Base-by-base conservation (phyloP, 1,140 invertebrate species). In the Philaenus spumarius region DNA sequence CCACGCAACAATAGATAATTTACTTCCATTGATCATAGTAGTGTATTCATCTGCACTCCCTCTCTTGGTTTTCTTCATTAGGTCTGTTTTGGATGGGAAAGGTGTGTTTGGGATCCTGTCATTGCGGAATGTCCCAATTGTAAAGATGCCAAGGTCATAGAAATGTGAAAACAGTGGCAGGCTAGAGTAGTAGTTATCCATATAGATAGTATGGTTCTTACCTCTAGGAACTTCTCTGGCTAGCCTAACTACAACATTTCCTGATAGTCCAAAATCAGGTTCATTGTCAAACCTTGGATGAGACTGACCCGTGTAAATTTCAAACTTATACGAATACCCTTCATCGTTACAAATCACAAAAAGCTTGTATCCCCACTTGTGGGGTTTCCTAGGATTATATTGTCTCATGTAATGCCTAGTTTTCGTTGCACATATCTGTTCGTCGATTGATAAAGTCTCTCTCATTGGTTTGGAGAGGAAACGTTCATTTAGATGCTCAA, bases 171-270 rank as follows among this genome's bases (percentile, higher is more conserved):
- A 45, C 11, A 71, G 34, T 42, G 19, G 58, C 14, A 67, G 35
- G 55, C 60, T 67, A 6, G 69, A 71, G 55, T 66, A 71, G 43
- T 67, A 72, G 53, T 72, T 72, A 43, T 71, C 67, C 62, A 70
- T 68, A 60, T 58, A 69, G 17, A 68, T 30, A 45, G 50, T 58
- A 54, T 65, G 68, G 53, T 69, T 61, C 17, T 37, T 20, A 22
- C 37, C 2, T 24, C 46, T 48, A 30, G 65, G 65, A 20, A 63
- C 55, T 11, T 14, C 20, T 23, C 35, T 23, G 34, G 50, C n/a
- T 40, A 64, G 43, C 24, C 59, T 40, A 34, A 65, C n/a, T 22
- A 69, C 65, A 23, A 66, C 46, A 64, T 70, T 68, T 45, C 42
- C 39, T 55, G 53, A 62, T 35, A 61, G 59, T 58, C 63, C 64